Evolutionary conservation across 2,797 vertebrate species (phyloP).

Genomic region (Eulemur coronatus): DNA sequence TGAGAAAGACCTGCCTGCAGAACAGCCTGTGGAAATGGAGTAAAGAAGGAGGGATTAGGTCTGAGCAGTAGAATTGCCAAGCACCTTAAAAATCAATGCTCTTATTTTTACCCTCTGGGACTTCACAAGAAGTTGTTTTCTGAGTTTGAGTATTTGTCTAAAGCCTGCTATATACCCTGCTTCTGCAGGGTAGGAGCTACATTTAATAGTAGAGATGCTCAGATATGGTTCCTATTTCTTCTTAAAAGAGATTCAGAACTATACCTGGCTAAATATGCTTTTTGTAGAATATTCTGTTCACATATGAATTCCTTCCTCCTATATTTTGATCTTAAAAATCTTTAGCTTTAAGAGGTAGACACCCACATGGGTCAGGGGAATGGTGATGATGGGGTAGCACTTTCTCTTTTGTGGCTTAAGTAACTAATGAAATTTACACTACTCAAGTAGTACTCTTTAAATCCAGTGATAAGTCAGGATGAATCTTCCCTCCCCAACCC

Average conservation of each 20-base stretch:
- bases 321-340: not conserved
- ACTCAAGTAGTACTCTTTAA: not conserved
- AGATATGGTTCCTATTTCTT: slow-evolving; percentile 24
- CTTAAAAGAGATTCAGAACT: not conserved
- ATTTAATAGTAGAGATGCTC: not conserved
- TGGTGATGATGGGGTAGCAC: not conserved
- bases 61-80: not conserved
- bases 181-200: not conserved
- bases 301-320: not conserved
- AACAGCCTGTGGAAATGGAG: not conserved
- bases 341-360: not conserved
- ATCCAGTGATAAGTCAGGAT: not conserved
- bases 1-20: not conserved
- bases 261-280: not conserved
- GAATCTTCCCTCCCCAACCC: not conserved
- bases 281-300: not conserved
- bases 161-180: not conserved
- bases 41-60: not conserved
- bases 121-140: not conserved
- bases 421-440: not conserved
- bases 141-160: not conserved
- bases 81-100: not conserved
- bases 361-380: not conserved
- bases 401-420: not conserved
- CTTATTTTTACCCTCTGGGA: not conserved